Evolutionary conservation across 2,888 invertebrate species (phyloP), one percentile per base, ranked within the genome.

Genomic region (Toxonevra muliebris): DNA sequence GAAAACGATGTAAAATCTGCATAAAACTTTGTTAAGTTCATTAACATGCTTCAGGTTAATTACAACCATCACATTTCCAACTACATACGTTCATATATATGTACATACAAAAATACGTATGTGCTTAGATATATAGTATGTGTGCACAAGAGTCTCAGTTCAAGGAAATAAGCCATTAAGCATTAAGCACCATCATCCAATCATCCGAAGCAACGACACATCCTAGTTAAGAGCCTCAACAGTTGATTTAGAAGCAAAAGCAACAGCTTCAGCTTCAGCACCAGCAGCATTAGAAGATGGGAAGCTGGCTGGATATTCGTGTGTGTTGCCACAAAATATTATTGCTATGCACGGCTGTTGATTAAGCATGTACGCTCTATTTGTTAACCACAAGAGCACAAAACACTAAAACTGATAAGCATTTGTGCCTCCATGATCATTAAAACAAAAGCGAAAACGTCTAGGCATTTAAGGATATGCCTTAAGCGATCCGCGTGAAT

Each of bases 401-500:
- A 30, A 30, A 30, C 30, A 30, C 30, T 30, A 7, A 30, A 30
- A 30, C 30, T 30, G 30, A 30, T 30, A 30, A 30, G 50, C 57
- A 57, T 57, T 77, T 77, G 59, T 43, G 62, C 57, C 63, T 45
- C 61, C 15, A n/a, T 61, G 71, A 68, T 80, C 82, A 82, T 83
- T 83, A 83, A 80, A 82, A 82, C 79, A 80, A 79, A 82, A 78
- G 79, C 82, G 68, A 68, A 68, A 72, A 67, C 67, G 61, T 30
- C 30, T 17, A 41, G 41, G 9, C 58, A 65, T 61, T 48, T 52
- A 65, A 61, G 61, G 59, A 65, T 61, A 19, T 68, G 69, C 69
- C 68, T 68, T 73, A 79, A 80, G 77, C 76, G 80, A 78, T 80
- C 83, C 82, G 83, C 82, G 82, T 82, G 82, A 82, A 82, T 83